Base-by-base conservation (phyloP, 2,113 vertebrate genomes). In the Perca fluviatilis region DNA sequence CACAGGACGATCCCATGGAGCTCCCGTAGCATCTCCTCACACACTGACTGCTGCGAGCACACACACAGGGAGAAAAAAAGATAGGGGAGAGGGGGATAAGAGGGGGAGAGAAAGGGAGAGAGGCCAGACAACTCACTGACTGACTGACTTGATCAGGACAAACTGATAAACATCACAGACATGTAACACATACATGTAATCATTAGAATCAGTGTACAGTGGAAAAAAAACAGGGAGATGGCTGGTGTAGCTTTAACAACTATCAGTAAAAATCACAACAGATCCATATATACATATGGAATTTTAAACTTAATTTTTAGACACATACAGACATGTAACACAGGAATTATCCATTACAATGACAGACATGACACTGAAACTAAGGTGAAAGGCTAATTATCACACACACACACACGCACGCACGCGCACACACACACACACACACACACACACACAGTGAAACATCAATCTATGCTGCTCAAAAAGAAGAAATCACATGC, bases 21-120 rank as follows among this genome's bases (percentile, higher is more conserved):
- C 94, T 99, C 98, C 0, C 96, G 95, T 85, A 97, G 93, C 98
- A 99, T 99, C 94, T 99, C 98, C 90, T 98, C 98, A 82, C 98
- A 99, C 88, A 97, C 94, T 5, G 98, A 98, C 93, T 98, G 96
- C 97, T 99, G 94, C 13, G 80, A 70, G 77, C 80, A 79, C 75
- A 93, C 84, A 91, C 74, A 95, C 7, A 91, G 12, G 61, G 33
- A 93, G 18, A 88, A 80, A 83, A 83, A 72, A 0, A 72, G 18
- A 60, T 10, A 86, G 84, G 84, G 82, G 16, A 80, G 72, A 76
- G 70, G 77, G 83, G 82, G 72, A 86, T 88, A 86, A 89, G 92
- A 88, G 91, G 77, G 78, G 86, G 84, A 90, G 83, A 90, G 90
- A 84, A 46, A 86, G 83, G 80, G 83, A 86, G 65, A 90, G 81